A percentile compares a stretch with the other conserved stretches of the same genome.
Evolutionary conservation across 2,797 vertebrate species (phyloP).

Genomic region (Acanthopagrus latus): DNA sequence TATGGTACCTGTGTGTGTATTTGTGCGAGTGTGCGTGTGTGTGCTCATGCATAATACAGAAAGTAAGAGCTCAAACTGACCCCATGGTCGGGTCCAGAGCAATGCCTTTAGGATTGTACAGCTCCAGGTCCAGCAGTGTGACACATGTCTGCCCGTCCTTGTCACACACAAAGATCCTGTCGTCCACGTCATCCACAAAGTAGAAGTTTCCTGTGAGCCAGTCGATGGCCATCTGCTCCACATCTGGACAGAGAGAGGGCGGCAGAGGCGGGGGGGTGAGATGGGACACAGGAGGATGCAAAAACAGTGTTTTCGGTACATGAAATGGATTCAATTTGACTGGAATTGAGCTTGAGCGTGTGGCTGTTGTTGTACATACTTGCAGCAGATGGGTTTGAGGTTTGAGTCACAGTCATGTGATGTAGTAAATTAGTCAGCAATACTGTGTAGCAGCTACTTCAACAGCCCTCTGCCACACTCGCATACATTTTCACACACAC

Average conservation of each 20-base stretch:
- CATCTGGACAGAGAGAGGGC: conserved; percentile 83
- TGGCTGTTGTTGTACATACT: conserved; percentile 41
- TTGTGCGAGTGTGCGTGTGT: not conserved
- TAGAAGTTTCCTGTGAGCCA: conserved; percentile 99
- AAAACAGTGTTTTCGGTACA: conserved; percentile 14
- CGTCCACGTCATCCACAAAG: conserved; percentile 97
- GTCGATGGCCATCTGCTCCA: conserved; percentile 98
- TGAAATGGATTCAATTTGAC: not conserved
- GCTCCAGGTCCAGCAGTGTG: conserved; percentile 94
- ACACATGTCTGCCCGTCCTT: conserved; percentile 94
- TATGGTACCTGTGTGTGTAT: not conserved
- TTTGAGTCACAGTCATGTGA: conserved; percentile 56
- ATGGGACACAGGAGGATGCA: conserved; percentile 20
- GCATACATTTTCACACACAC: conserved; percentile 13
- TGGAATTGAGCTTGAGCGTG: not conserved
- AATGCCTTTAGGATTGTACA: conserved; percentile 97
- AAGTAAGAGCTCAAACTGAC: conserved; percentile 78
- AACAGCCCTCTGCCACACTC: conserved; percentile 1
- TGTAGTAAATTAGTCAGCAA: conserved; percentile 48
- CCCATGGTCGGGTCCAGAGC: conserved; percentile 96
- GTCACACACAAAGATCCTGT: conserved; percentile 97
- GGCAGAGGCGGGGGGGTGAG: conserved; percentile 8
- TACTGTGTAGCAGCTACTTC: conserved; percentile 20
- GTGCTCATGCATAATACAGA: not conserved
- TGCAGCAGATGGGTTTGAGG: conserved; percentile 41